phyloP scores from a whole-genome alignment of 2,113 vertebrate genomes.

The Boulengeromyrus knoepffleri region DNA sequence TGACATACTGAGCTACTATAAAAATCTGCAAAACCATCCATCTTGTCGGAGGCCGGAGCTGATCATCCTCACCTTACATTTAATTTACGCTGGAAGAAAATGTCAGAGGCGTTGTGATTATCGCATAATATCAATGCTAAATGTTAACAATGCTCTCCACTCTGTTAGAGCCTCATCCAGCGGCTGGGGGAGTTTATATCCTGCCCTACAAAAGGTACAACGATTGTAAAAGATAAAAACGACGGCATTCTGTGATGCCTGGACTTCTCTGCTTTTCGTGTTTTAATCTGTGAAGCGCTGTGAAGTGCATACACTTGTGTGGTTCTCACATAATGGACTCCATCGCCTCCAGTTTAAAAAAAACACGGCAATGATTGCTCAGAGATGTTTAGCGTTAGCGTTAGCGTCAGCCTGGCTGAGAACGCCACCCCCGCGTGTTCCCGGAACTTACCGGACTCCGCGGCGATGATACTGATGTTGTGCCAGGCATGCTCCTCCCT shows the following conservation, averaged over 20 bases:
- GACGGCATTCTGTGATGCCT: not conserved
- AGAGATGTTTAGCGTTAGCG: not conserved
- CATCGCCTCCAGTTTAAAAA: not conserved
- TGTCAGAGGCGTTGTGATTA: not conserved
- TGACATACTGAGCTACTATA: not conserved
- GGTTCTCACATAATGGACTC: not conserved
- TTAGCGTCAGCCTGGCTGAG: not conserved
- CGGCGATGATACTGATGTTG: slow-evolving; percentile 88
- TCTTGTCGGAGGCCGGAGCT: not conserved
- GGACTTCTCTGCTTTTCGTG: not conserved
- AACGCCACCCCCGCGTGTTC: not conserved
- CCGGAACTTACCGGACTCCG: slow-evolving; percentile 81
- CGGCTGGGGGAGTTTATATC: not conserved
- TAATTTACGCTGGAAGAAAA: not conserved
- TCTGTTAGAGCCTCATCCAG: not conserved
- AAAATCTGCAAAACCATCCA: not conserved
- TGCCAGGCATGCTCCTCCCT: slow-evolving; percentile 85
- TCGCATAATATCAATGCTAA: not conserved
- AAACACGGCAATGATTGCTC: no score
- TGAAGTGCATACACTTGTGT: not conserved
- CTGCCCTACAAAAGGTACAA: not conserved
- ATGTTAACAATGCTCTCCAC: slow-evolving; percentile 2
- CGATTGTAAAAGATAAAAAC: not conserved
- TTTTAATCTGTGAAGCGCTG: not conserved
- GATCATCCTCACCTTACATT: not conserved